Evolutionary conservation across 2,888 invertebrate genomes (phyloP), one percentile per base, ranked within the genome.

Genomic region (Oligia latruncula): DNA sequence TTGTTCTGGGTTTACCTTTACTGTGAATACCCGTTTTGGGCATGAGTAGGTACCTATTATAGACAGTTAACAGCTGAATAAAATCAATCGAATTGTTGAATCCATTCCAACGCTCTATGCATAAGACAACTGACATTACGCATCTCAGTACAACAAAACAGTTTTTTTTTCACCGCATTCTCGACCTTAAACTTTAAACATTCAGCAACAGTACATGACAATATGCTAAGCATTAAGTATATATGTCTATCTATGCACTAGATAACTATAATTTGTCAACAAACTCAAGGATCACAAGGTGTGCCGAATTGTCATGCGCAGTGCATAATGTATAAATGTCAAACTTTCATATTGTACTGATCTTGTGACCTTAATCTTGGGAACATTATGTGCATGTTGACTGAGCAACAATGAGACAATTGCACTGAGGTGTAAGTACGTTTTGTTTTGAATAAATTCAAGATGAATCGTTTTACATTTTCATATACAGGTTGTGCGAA

Each of bases 341-440:
- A 90, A 87, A 91, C 92, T 92, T 92, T 92, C 92, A 89, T 90
- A 86, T 83, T 71, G 49, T 68, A 74, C 74, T 85, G 88, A 88
- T 90, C 88, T 91, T 74, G 65, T 62, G 81, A 79, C 89, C 89
- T 90, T 87, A 68, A 83, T 81, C 77, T 81, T 78, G 70, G 75
- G 64, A 70, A 83, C 70, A 83, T 82, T 85, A 74, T 77, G 80
- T 77, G 83, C 85, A 86, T 77, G 78, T 87, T 82, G 64, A 74
- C 71, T 67, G 67, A 35, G 40, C 40, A 20, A 80, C 74, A 76
- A 77, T 86, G 55, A 68, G 46, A 73, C 40, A 82, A 79, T 79
- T 86, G 76, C 55, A 77, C 71, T 70, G 11, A 58, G 15, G 13
- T 58, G 46, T 40, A 40, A 75, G 52, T 74, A 76, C 74, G 71